phyloP scores from a whole-genome alignment of 1,140 invertebrate genomes.

The Wiebesia pumilae region DNA sequence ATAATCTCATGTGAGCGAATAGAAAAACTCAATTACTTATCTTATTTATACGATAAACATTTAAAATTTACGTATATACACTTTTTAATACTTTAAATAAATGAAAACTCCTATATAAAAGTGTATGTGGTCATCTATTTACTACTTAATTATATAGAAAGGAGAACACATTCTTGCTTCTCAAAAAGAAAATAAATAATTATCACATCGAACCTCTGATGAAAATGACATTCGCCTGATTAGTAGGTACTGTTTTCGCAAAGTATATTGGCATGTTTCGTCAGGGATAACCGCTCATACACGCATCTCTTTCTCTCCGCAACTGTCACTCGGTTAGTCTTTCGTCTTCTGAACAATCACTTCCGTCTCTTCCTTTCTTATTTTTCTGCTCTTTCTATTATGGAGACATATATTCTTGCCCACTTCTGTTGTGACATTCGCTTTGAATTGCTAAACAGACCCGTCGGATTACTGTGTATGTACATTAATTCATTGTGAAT shows the following conservation, averaged over 20 bases:
- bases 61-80: too few relatives aligned
- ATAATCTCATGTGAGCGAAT: neutral
- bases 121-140: neutral
- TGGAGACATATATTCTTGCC: neutral
- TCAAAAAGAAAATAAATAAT: conserved; percentile 7
- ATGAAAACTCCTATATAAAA: neutral
- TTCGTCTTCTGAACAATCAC: neutral
- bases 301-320: conserved; percentile 39
- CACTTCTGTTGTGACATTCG: conserved; percentile 27
- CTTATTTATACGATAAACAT: neutral
- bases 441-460: conserved; percentile 50
- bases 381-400: neutral
- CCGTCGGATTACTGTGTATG: neutral
- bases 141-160: neutral
- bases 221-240: conserved; percentile 45
- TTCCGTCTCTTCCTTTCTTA: neutral
- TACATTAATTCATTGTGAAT: conserved; percentile 31
- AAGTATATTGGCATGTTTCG: conserved; percentile 48
- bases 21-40: neutral
- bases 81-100: neutral
- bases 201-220: neutral
- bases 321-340: neutral
- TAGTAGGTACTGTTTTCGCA: conserved; percentile 28
- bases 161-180: neutral
- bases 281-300: conserved; percentile 43